Percentiles rank a stretch among this genome's conserved stretches.
Evolutionary conservation across 2,888 invertebrate species (phyloP).

Genomic region (Drosophila multiciliata): DNA sequence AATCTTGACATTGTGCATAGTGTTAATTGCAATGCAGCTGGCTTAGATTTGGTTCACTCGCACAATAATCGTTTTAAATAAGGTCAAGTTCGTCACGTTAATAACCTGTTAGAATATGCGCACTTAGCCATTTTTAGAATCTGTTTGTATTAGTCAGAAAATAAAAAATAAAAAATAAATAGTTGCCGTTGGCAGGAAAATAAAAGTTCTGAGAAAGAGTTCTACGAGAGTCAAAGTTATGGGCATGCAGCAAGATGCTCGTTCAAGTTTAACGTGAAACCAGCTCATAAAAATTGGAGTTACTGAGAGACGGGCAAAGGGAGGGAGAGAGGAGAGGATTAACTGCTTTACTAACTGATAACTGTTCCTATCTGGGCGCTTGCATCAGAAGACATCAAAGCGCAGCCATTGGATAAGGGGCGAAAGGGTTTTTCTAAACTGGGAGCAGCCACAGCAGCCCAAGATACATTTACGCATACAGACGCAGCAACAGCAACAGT

Average conservation of each 20-base stretch:
- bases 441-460: constrained; percentile 51
- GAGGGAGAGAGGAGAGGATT: constrained; percentile 5
- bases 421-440: constrained; percentile 31
- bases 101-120: constrained; percentile 12
- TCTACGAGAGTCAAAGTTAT: constrained; percentile 64
- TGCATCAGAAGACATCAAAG: constrained; percentile 70
- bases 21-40: not conserved
- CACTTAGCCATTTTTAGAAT: constrained; percentile 7
- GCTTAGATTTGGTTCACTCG: not conserved
- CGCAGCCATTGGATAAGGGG: constrained; percentile 39
- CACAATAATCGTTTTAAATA: constrained; percentile 3
- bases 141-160: constrained; percentile 32
- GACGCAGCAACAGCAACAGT: constrained; percentile 31
- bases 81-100: constrained; percentile 36
- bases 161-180: constrained; percentile 46
- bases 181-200: constrained; percentile 22
- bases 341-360: constrained; percentile 50
- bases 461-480: constrained; percentile 36
- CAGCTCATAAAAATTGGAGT: constrained; percentile 62
- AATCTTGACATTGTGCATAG: not conserved
- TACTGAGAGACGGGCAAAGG: constrained; percentile 8
- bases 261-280: constrained; percentile 33
- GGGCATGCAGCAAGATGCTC: constrained; percentile 48
- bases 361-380: constrained; percentile 65
- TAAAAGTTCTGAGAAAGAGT: constrained; percentile 55